phyloP scores from a whole-genome alignment of 2,888 invertebrate species.

The Notodonta dromedarius region DNA sequence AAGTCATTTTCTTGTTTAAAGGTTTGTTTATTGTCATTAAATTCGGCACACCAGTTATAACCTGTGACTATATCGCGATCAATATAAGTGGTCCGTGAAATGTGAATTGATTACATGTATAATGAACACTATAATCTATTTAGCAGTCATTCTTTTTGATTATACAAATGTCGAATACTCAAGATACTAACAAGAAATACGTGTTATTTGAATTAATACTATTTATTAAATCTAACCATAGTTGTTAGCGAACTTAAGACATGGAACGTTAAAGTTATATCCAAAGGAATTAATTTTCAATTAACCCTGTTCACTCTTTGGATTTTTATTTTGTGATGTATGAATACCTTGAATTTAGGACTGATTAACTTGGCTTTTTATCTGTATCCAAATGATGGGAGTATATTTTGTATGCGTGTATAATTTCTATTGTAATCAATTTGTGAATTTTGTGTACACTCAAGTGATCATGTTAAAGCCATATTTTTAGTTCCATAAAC shows the following conservation, averaged over 20 bases:
- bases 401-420: conserved; percentile 9
- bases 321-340: background rate
- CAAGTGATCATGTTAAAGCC: conserved; percentile 66
- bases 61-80: background rate
- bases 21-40: conserved; percentile 2
- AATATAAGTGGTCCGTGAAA: background rate
- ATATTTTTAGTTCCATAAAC: conserved; percentile 71
- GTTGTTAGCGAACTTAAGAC: conserved; percentile 9
- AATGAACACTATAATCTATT: conserved; percentile 17
- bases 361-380: background rate
- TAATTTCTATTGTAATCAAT: conserved; percentile 28
- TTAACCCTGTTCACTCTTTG: background rate
- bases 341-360: background rate
- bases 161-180: conserved; percentile 46
- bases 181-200: conserved; percentile 44
- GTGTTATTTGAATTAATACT: conserved; percentile 33
- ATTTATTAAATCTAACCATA: conserved; percentile 41
- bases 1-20: background rate
- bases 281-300: background rate
- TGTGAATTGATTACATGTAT: conserved; percentile 12
- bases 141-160: conserved; percentile 13
- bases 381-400: background rate
- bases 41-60: too few relatives aligned
- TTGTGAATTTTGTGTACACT: conserved; percentile 48
- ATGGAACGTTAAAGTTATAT: background rate